Conservation (phyloP, 2,888 invertebrate species). For the Chloromyia formosa region DNA sequence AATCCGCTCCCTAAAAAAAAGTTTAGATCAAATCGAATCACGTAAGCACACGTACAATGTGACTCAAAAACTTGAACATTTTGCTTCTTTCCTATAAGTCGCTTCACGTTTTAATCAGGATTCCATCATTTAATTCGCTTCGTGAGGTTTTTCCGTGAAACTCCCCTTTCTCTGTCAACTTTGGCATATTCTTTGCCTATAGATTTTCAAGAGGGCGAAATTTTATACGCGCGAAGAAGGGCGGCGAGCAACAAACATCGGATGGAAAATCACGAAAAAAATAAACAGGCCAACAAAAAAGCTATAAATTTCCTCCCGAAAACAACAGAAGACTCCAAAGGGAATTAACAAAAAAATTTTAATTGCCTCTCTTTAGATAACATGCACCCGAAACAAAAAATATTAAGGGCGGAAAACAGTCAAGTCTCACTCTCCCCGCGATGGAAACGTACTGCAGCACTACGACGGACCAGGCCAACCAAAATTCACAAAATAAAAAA, state of each 20-base stretch:
- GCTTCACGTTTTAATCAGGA: background rate
- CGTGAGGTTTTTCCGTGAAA: background rate
- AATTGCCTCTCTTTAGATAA: conserved; percentile 40
- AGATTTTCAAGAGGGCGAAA: conserved; percentile 23
- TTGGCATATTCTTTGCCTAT: conserved; percentile 27
- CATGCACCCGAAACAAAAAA: background rate
- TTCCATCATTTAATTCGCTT: background rate
- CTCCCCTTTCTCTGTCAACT: background rate
- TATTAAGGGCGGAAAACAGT: conserved; percentile 13
- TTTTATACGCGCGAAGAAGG: background rate
- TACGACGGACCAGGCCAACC: background rate
- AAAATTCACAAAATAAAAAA: background rate
- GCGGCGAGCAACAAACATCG: too few relatives aligned
- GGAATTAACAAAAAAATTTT: conserved; percentile 42
- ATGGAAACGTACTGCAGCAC: too few relatives aligned
- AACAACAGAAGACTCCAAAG: conserved; percentile 27
- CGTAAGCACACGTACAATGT: conserved; percentile 3
- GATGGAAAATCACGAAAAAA: background rate
- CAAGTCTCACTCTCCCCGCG: too few relatives aligned
- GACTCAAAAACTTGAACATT: background rate
- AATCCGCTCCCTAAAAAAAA: conserved; percentile 15
- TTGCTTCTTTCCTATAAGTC: too few relatives aligned
- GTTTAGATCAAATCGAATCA: conserved; percentile 28
- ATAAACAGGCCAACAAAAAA: conserved; percentile 1
- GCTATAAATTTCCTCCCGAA: conserved; percentile 24